Base-by-base conservation (phyloP, 2,113 vertebrate genomes). In the Panthera uncia region DNA sequence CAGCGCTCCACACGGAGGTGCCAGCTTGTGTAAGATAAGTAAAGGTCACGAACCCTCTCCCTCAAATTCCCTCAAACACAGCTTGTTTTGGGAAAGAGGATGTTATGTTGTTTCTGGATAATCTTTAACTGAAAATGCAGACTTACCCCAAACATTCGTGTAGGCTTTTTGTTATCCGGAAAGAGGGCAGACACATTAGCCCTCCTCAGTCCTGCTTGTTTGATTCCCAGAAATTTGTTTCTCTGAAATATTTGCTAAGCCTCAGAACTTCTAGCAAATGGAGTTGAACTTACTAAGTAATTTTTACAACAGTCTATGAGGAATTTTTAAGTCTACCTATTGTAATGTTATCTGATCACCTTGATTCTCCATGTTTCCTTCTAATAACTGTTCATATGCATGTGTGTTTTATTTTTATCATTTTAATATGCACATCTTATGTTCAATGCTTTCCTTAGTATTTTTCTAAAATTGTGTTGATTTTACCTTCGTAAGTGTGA, bases 91-190 rank as follows among this genome's bases (percentile, higher is more conserved):
- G 68, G 84, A 18, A 36, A 91, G 61, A 50, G 76, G 89, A 78
- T 92, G 66, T 84, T 84, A 15, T 79, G 41, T 90, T 89, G 65
- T 87, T 95, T 95, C 90, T 96, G 89, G 83, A n/a, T 98, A 95
- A 95, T 97, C 81, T 98, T 97, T 97, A 95, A 97, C 96, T 66
- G 31, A 93, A 89, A 93, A 86, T 57, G 38, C 3, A n/a, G 83
- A 76, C 66, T 74, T 66, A 61, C 52, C 13, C 13, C 71, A 78
- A 63, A 79, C 2, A 8, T 89, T 69, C 65, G 23, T 57, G 36
- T 50, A 55, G 31, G 19, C 38, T 45, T 92, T 91, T 79, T 82
- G 82, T 87, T 66, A 57, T 10, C 41, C n/a, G 80, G 61, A 66
- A 36, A 36, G 33, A n/a, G 27, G 31, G 5, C 41, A 23, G 84